Evolutionary conservation across 2,888 invertebrate genomes (phyloP).

Genomic region (Apoderus coryli): DNA sequence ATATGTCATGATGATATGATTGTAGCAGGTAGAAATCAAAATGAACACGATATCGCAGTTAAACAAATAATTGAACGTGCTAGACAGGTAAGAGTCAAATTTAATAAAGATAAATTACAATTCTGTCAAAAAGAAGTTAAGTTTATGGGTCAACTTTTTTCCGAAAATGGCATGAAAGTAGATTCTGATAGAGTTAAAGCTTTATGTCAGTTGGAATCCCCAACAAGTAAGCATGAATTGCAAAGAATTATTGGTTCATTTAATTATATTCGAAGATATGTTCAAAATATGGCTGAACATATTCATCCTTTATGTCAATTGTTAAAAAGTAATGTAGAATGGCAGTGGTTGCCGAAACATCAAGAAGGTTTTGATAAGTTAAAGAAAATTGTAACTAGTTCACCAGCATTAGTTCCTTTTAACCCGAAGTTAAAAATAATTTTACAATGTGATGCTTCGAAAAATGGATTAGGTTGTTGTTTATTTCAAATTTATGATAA

Average conservation of each 20-base stretch:
- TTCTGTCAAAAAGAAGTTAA: conserved; percentile 13
- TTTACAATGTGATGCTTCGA: conserved; percentile 16
- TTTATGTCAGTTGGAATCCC: conserved; percentile 3
- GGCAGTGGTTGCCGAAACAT: conserved; percentile 14
- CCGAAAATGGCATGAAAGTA: conserved; percentile 2
- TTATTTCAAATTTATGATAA: conserved; percentile 14
- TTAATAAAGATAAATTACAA: conserved; percentile 16
- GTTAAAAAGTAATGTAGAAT: conserved; percentile 15
- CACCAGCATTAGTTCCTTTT: conserved; percentile 16
- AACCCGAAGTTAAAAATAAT: conserved; percentile 13
- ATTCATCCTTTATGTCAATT: conserved; percentile 14
- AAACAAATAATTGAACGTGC: too few relatives aligned
- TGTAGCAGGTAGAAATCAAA: too few relatives aligned
- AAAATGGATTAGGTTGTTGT: conserved; percentile 15
- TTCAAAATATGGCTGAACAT: conserved; percentile 12
- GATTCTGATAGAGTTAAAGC: conserved; percentile 9
- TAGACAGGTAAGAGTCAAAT: conserved; percentile 13
- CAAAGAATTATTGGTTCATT: conserved; percentile 9
- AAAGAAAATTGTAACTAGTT: conserved; percentile 13
- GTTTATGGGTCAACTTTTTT: conserved; percentile 5
- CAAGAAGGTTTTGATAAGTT: conserved; percentile 13
- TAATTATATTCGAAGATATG: background rate
- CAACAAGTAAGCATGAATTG: conserved; percentile 10
- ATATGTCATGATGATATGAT: conserved; percentile 14
- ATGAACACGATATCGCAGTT: too few relatives aligned